Conservation (phyloP, 1,140 invertebrate species). For the Gryon sp. region DNA sequence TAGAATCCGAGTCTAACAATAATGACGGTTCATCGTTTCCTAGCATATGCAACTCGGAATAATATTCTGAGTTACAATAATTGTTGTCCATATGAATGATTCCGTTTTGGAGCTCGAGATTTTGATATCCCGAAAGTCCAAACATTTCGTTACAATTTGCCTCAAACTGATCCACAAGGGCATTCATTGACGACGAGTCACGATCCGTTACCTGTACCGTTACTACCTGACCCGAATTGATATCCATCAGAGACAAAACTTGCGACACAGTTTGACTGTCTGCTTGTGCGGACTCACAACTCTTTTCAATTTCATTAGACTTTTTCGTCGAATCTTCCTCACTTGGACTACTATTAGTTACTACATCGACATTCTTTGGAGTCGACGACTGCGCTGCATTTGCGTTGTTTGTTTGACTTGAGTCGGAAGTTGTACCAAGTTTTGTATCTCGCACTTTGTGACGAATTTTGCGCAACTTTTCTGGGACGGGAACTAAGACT, state of each 20-base stretch:
- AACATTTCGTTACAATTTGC: slow-evolving; percentile 70
- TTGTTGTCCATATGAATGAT: slow-evolving; percentile 65
- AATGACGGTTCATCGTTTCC: slow-evolving; percentile 64
- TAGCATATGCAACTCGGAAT: slow-evolving; percentile 67
- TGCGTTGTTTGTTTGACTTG: not conserved
- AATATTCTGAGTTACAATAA: slow-evolving; percentile 66
- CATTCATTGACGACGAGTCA: slow-evolving; percentile 63
- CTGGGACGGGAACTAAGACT: slow-evolving; percentile 67
- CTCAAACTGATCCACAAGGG: slow-evolving; percentile 67
- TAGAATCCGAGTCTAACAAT: slow-evolving; percentile 61
- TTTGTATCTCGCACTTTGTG: slow-evolving; percentile 43
- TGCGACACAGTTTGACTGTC: slow-evolving; percentile 55
- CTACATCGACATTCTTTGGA: too few relatives aligned
- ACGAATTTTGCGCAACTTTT: slow-evolving; percentile 58
- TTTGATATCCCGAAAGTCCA: slow-evolving; percentile 64
- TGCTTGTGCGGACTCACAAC: slow-evolving; percentile 17
- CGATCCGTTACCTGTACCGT: slow-evolving; percentile 68
- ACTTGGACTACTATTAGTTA: too few relatives aligned
- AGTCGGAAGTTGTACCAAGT: not conserved
- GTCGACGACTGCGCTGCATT: not conserved
- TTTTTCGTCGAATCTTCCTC: too few relatives aligned
- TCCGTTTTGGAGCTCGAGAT: slow-evolving; percentile 65
- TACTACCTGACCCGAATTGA: slow-evolving; percentile 69
- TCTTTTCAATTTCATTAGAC: too few relatives aligned
- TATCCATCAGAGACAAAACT: slow-evolving; percentile 68